Evolutionary conservation across 2,888 invertebrate genomes (phyloP), one percentile per base, ranked within the genome.

Genomic region (Watsonalla binaria): DNA sequence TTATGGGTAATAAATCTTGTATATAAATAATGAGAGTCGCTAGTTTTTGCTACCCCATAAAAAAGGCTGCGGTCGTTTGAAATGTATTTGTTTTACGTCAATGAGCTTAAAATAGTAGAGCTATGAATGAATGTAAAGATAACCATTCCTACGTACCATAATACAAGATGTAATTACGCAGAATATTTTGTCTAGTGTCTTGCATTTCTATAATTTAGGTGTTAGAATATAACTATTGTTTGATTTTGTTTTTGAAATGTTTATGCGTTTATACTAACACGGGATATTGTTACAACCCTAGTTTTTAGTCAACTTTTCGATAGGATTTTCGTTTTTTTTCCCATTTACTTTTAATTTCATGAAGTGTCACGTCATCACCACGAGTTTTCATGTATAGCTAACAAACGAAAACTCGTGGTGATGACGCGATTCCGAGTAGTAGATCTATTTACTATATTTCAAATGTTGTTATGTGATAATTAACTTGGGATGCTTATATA

Each of bases 1-100:
- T 59, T 54, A 56, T 42, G 51, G 14, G 47, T 63, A 61, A 58
- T 56, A 63, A 53, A 54, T 45, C 9, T 46, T 51, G 55, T 59
- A 47, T 42, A 46, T 55, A 46, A 53, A 61, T 49, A 48, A 15
- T 33, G n/a, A 8, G 51, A 4, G 8, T 9, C 9, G 34, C 6
- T 39, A 9, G n/a, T 33, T 52, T 34, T 39, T 14, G 14, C 11
- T 48, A 37, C 8, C 5, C 37, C 5, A 37, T 13, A 37, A 49
- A 15, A 39, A 49, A 14, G 15, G 11, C 49, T 49, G 6, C 49
- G 37, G 49, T 13, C 15, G 37, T 49, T 42, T 42, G 37, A 37
- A 13, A 49, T 37, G 37, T 15, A 35, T 48, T 49, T 49, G 35
- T 48, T 49, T 49, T 37, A 49, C 37, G 49, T 49, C 37, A 49